phyloP scores from a whole-genome alignment of 1,140 invertebrate species.

The Fopius arisanus region DNA sequence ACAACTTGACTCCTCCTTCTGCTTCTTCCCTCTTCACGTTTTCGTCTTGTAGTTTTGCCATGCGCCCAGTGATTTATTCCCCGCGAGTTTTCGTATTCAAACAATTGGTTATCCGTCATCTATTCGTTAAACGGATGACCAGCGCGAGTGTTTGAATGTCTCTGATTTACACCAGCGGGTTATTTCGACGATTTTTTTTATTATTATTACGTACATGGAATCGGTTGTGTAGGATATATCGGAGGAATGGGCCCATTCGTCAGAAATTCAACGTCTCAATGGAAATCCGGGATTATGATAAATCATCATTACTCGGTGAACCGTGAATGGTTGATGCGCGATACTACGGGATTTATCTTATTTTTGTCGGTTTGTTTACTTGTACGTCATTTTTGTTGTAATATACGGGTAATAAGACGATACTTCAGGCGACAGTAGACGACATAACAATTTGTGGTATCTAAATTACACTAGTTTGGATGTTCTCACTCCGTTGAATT shows the following conservation, averaged over 20 bases:
- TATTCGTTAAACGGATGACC: not conserved
- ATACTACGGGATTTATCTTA: not conserved
- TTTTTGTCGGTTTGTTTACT: not conserved
- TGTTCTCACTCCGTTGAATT: not conserved
- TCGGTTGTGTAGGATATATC: not conserved
- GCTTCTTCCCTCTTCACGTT: slow-evolving; percentile 26
- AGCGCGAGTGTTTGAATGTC: not conserved
- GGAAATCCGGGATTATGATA: not conserved
- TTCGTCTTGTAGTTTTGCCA: slow-evolving; percentile 26
- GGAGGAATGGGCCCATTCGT: not conserved
- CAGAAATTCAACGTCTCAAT: not conserved
- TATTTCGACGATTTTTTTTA: not conserved
- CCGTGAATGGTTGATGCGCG: too few species aligned
- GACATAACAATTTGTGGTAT: not conserved
- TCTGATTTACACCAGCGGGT: not conserved
- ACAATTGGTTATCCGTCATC: not conserved
- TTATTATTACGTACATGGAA: not conserved
- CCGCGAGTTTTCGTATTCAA: not conserved
- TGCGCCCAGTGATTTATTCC: slow-evolving; percentile 20
- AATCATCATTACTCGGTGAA: too few species aligned
- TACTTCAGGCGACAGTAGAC: not conserved
- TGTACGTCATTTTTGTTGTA: not conserved
- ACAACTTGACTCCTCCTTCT: slow-evolving; percentile 66
- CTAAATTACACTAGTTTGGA: slow-evolving; percentile 1
- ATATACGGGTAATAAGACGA: not conserved